Evolutionary conservation across 2,113 vertebrate species (phyloP), one percentile per base, ranked within the genome.

Genomic region (Macheiramphus alcinus): DNA sequence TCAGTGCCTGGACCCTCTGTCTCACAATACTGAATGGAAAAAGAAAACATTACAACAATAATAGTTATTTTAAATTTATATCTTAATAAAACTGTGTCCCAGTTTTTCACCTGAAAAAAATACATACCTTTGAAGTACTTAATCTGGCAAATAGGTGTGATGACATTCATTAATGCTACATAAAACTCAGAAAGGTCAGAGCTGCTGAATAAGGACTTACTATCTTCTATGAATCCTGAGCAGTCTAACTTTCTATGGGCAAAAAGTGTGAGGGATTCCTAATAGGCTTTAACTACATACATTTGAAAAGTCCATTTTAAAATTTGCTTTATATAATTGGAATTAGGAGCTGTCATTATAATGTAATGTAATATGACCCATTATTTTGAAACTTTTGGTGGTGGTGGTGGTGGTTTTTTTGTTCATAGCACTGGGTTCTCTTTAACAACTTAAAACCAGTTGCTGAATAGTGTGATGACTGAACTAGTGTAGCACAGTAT

Each of bases 321-420:
- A 73, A 68, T 45, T 31, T 4, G 7, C 15, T 62, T 87, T 32
- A 43, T 67, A 25, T 48, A 56, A 38, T 25, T 50, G 42, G 10
- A 78, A 62, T 50, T 79, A 61, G 32, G 14, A 79, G 20, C 5
- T 55, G 50, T 27, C 53, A 62, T 79, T 83, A 31, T 73, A 56
- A 45, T 40, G 3, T 45, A 31, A 47, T 40, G 21, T 18, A 40
- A 45, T 45, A 26, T 47, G 21, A 32, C 19, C 8, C 19, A 34
- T 42, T 65, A 56, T 83, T 89, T 76, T 43, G 12, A 65, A 84
- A 53, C 5, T 13, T 66, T 27, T 36, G 8, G 5, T 80, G 52
- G 6, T 26, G 16, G 6, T 32, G 13, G 6, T 45, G 8, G 1
- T 34, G 4, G 0, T 6, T 15, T 56, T 50, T 42, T 58, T 53